Percentiles rank a stretch among this genome's conserved stretches.
phyloP scores from a whole-genome alignment of 2,113 vertebrate species.

The Colius striatus region DNA sequence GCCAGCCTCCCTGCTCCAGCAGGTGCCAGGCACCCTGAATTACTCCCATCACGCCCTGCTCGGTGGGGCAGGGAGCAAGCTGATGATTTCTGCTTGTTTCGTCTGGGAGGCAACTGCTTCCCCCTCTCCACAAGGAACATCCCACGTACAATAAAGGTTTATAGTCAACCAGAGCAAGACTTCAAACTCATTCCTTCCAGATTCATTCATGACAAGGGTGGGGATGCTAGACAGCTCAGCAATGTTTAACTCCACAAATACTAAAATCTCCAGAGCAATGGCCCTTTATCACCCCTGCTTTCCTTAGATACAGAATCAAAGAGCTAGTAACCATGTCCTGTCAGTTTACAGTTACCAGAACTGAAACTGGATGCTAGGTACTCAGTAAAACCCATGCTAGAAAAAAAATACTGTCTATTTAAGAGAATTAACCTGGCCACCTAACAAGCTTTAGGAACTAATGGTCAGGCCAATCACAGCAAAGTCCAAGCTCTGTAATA shows the following conservation, averaged over 20 bases:
- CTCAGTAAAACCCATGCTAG: neutral
- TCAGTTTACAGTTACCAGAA: slow-evolving; percentile 38
- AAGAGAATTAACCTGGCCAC: neutral
- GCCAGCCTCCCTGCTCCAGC: slow-evolving; percentile 75
- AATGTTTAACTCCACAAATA: slow-evolving; percentile 80
- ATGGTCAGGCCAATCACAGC: neutral
- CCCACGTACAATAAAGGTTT: slow-evolving; percentile 81
- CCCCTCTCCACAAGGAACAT: slow-evolving; percentile 71
- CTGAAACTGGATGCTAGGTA: slow-evolving; percentile 5
- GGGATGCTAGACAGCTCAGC: slow-evolving; percentile 56
- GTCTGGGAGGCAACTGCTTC: slow-evolving; percentile 56
- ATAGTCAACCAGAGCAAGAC: slow-evolving; percentile 73
- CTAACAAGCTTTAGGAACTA: neutral
- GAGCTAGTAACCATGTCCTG: slow-evolving; percentile 21
- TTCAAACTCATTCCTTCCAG: slow-evolving; percentile 79
- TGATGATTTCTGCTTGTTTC: slow-evolving; percentile 74
- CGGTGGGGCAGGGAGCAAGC: slow-evolving; percentile 65
- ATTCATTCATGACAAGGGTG: slow-evolving; percentile 78
- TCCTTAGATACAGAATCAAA: slow-evolving; percentile 57
- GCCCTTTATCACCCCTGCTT: slow-evolving; percentile 23
- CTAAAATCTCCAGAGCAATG: slow-evolving; percentile 67
- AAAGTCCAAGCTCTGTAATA: neutral
- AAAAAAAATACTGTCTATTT: neutral
- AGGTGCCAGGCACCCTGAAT: slow-evolving; percentile 83
- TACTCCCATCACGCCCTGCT: slow-evolving; percentile 77